Percentiles rank a stretch among this genome's conserved stretches.
Conservation (phyloP, 2,113 vertebrate genomes). For the Microcebus ravelobensis region DNA sequence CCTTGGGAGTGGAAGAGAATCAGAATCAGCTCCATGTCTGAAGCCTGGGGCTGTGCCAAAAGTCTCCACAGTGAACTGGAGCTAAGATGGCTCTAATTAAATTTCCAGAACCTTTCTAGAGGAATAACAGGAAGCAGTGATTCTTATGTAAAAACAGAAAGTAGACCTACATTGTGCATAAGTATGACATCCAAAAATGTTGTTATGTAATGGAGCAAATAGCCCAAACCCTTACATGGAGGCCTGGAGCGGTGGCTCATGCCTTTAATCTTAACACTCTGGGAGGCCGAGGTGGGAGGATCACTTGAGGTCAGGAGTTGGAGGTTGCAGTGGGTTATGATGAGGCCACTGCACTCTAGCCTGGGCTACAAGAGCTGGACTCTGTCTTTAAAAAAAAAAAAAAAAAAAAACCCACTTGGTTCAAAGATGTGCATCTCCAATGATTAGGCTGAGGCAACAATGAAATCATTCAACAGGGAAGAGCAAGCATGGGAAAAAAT, state of each 20-base stretch:
- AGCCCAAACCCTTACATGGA: neutral
- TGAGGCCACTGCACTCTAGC: too few species aligned
- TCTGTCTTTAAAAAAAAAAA: too few species aligned
- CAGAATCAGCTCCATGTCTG: neutral
- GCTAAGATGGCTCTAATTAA: neutral
- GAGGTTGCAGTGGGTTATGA: too few species aligned
- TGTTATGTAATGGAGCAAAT: neutral
- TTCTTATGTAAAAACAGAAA: neutral
- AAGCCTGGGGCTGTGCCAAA: neutral
- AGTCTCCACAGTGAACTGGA: neutral
- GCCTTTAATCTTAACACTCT: too few species aligned
- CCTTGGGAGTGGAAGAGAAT: neutral
- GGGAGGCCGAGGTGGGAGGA: too few species aligned
- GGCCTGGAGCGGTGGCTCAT: too few species aligned
- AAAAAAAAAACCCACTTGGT: neutral
- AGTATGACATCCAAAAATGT: neutral
- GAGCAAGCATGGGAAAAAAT: neutral
- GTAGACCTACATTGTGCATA: neutral
- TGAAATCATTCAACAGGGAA: neutral
- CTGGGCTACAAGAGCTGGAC: too few species aligned
- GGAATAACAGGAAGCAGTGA: neutral
- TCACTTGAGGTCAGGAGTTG: too few species aligned
- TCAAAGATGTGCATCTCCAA: neutral
- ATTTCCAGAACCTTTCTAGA: neutral
- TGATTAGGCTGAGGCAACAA: neutral